Base-by-base conservation (phyloP, 1,140 invertebrate genomes). In the Hyphantria cunea region DNA sequence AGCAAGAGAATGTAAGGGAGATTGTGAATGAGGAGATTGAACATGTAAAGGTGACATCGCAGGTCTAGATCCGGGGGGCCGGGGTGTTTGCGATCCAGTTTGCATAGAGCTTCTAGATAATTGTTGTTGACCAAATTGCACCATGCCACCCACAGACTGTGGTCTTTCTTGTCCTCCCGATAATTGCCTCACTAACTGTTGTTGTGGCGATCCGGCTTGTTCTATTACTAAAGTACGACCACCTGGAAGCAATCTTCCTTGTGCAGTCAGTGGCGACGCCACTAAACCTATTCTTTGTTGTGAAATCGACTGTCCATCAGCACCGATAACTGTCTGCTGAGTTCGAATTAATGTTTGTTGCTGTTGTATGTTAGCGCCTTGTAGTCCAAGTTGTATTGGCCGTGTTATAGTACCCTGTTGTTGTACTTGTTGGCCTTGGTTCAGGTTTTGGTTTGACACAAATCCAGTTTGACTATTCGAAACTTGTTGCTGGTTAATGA, bases 1-100 rank as follows among this genome's bases (percentile, higher is more conserved):
- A 9, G 86, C 78, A 74, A 87, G 69, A 3, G 86, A 81, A 60
- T 87, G 86, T 17, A 82, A 64, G 4, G 86, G 86, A 8, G 86
- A 89, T 52, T 89, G 85, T 34, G 91, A 89, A 70, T 93, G 93
- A 31, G 92, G 93, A 41, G 92, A 93, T 44, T 93, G 90, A 32
- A 89, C 84, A 64, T 86, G 82, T 25, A 86, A 69, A 3, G 87
- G 87, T 11, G 87, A 88, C 79, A 85, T 84, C 0, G 84, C 83
- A 0, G 85, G 84, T 11, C 84, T 54, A 10, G 82, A 51, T 6
- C 78, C 77, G 0, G 76, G 65, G 6, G 80, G 70, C n/a, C 89
- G 78, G 10, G 90, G 84, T 10, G 84, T 80, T 10, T 82, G 84
- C 12, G 75, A 76, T 13, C 88, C 89, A 33, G 87, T 70, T 49